Evolutionary conservation across 2,113 vertebrate genomes (phyloP).

Genomic region (Herpailurus yagouaroundi): DNA sequence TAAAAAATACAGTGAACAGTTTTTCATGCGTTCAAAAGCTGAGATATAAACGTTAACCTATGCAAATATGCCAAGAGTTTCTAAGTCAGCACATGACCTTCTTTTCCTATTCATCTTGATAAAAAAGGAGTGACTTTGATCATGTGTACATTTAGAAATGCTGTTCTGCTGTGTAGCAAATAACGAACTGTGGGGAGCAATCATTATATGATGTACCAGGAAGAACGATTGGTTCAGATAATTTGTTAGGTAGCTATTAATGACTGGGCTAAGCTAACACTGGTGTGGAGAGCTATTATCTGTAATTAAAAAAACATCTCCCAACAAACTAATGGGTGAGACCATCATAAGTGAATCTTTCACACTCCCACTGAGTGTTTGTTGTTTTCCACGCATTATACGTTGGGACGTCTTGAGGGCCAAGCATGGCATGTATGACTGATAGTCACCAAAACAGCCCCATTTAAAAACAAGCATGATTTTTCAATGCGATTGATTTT

Average conservation of each 20-base stretch:
- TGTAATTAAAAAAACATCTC: conserved; percentile 29
- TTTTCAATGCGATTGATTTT: neutral
- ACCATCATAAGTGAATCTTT: neutral
- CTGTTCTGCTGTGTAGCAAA: neutral
- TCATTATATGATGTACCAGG: neutral
- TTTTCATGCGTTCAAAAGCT: neutral
- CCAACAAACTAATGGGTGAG: neutral
- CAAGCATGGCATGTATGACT: neutral
- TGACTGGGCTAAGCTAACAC: neutral
- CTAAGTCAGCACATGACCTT: neutral
- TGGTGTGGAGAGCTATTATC: neutral
- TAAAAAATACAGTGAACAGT: neutral
- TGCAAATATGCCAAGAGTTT: conserved; percentile 35
- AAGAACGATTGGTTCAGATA: neutral
- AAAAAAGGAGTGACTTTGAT: conserved; percentile 5
- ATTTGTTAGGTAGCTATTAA: neutral
- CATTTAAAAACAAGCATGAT: neutral
- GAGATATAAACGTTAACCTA: neutral
- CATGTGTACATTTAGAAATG: conserved; percentile 49
- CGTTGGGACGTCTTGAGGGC: neutral
- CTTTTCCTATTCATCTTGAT: conserved; percentile 9
- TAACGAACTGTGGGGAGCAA: neutral
- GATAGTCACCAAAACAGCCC: neutral
- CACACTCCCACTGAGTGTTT: neutral
- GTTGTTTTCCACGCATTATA: neutral